phyloP scores from a whole-genome alignment of 2,888 invertebrate genomes.

The Dromius quadrimaculatus region DNA sequence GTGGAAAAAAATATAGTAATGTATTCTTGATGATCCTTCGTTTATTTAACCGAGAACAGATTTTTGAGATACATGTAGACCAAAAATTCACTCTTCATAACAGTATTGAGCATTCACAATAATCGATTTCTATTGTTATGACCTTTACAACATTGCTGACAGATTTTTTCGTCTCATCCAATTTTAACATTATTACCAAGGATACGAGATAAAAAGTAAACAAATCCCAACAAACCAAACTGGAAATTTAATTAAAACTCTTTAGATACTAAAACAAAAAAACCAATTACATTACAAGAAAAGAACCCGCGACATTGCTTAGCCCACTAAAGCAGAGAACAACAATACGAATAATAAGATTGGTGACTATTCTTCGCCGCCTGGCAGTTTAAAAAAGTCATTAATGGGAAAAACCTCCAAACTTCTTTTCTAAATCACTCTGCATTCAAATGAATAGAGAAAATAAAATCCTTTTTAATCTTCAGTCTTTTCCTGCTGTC shows the following conservation, averaged over 20 bases:
- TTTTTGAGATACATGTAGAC: too few relatives aligned
- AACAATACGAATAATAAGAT: slow-evolving; percentile 23
- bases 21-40: too few relatives aligned
- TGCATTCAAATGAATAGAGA: slow-evolving; percentile 29
- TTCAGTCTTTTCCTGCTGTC: too few relatives aligned
- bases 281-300: slow-evolving; percentile 24
- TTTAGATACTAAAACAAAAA: slow-evolving; percentile 19
- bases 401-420: slow-evolving; percentile 30
- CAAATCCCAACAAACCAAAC: not conserved
- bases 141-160: too few relatives aligned
- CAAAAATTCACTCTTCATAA: too few relatives aligned
- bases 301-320: not conserved
- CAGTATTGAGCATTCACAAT: too few relatives aligned
- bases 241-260: slow-evolving; percentile 16
- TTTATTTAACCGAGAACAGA: too few relatives aligned
- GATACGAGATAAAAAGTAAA: not conserved
- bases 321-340: slow-evolving; percentile 14
- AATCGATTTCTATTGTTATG: too few relatives aligned
- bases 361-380: slow-evolving; percentile 2
- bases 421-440: slow-evolving; percentile 32
- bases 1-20: too few relatives aligned
- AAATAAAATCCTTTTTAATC: slow-evolving; percentile 19
- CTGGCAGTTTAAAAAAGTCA: slow-evolving; percentile 26
- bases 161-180: too few relatives aligned
- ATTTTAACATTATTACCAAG: too few relatives aligned